phyloP scores from a whole-genome alignment of 2,888 invertebrate genomes.

The Ceriagrion tenellum region DNA sequence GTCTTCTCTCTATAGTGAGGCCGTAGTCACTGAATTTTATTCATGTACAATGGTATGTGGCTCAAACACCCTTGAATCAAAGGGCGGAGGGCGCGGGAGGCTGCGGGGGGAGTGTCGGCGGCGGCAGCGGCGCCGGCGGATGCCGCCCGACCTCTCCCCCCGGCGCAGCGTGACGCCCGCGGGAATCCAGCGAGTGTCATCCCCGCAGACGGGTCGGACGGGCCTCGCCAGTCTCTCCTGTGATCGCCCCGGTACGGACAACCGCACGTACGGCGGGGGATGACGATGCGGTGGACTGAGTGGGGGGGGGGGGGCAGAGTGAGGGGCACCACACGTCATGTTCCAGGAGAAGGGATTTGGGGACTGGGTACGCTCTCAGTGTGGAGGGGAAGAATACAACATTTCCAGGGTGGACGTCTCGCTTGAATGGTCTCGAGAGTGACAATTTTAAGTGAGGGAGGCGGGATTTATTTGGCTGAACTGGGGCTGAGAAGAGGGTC shows the following conservation, averaged over 20 bases:
- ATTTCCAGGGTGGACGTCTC: constrained; percentile 15
- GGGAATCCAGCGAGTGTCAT: not conserved
- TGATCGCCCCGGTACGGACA: constrained; percentile 22
- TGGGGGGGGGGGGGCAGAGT: not conserved
- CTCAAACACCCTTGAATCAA: too few relatives aligned
- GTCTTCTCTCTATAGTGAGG: too few relatives aligned
- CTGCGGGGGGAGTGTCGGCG: not conserved
- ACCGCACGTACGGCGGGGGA: constrained; percentile 19
- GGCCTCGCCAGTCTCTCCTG: not conserved
- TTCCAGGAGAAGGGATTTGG: not conserved
- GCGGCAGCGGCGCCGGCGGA: not conserved
- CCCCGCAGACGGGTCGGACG: not conserved
- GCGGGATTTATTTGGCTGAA: not conserved
- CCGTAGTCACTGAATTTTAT: too few relatives aligned
- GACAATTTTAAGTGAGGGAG: not conserved
- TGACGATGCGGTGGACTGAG: not conserved
- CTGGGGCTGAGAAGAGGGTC: too few relatives aligned
- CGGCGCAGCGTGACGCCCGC: not conserved
- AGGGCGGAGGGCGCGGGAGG: not conserved
- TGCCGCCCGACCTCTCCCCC: not conserved
- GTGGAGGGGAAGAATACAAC: not conserved
- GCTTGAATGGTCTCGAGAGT: constrained; percentile 10
- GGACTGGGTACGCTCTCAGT: not conserved
- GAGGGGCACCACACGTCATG: not conserved
- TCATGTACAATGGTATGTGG: too few relatives aligned